Conservation (phyloP, 2,888 invertebrate species). For the Miltochrista miniata region DNA sequence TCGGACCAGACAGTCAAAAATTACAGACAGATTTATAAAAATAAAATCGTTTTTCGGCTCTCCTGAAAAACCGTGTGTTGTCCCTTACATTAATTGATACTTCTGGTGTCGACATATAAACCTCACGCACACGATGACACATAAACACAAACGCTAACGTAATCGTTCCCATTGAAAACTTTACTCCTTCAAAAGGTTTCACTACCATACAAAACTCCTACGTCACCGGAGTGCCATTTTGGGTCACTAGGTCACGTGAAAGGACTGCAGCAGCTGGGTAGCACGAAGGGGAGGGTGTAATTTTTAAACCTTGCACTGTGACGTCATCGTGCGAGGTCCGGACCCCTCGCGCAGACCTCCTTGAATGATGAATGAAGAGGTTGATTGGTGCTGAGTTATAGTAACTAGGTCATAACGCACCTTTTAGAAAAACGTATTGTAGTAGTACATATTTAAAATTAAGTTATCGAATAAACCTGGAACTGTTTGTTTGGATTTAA, state of each 20-base stretch:
- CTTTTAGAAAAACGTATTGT: no score
- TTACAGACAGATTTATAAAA: no score
- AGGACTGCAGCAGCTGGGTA: conserved; percentile 70
- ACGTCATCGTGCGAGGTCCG: conserved; percentile 68
- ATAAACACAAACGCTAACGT: conserved; percentile 47
- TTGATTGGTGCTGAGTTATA: conserved; percentile 57
- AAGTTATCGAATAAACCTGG: no score
- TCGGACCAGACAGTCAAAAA: no score
- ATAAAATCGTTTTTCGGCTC: no score
- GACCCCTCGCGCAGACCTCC: conserved; percentile 48
- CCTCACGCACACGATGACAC: conserved; percentile 36
- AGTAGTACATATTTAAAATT: no score
- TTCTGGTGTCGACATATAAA: conserved; percentile 38
- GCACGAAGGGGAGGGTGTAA: conserved; percentile 52
- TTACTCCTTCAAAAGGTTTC: conserved; percentile 53
- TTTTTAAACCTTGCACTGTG: conserved; percentile 69
- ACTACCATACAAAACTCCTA: conserved; percentile 53
- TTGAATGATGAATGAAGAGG: conserved; percentile 78
- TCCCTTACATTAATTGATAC: no score
- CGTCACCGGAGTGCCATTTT: conserved; percentile 74
- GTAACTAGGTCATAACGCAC: conserved; percentile 48
- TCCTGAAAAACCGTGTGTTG: no score
- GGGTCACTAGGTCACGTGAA: conserved; percentile 78
- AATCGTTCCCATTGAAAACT: conserved; percentile 74
- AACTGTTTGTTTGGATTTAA: no score